phyloP scores from a whole-genome alignment of 2,888 invertebrate species.

The Clepsis dumicolana region DNA sequence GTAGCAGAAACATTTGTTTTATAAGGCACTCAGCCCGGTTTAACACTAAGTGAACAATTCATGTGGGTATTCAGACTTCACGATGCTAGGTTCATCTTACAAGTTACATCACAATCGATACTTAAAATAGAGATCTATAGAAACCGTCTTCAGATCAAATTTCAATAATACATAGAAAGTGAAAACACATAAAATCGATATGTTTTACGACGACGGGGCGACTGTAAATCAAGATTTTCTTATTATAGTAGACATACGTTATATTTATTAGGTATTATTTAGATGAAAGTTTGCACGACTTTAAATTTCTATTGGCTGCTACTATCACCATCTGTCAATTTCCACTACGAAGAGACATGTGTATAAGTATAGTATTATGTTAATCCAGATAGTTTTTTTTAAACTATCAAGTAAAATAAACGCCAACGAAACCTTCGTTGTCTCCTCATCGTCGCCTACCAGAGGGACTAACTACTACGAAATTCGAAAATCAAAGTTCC shows the following conservation, averaged over 20 bases:
- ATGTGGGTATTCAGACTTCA: no score
- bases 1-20: no score
- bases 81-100: neutral
- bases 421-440: no score
- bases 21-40: no score
- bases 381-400: no score
- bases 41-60: neutral
- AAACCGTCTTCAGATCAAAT: constrained; percentile 36
- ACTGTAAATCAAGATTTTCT: constrained; percentile 53
- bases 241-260: constrained; percentile 23
- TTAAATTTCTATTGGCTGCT: constrained; percentile 8
- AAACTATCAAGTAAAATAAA: no score
- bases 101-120: neutral
- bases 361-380: no score
- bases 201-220: constrained; percentile 53
- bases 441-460: no score
- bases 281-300: neutral
- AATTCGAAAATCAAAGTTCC: no score
- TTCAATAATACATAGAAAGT: constrained; percentile 48
- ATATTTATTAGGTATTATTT: constrained; percentile 19
- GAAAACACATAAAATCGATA: constrained; percentile 60
- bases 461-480: no score
- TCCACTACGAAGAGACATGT: no score
- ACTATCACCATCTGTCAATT: neutral
- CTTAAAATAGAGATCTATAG: constrained; percentile 15